These are phyloP conservation scores for Dasyprocta punctata DNA, from an alignment of 2,113 vertebrate genomes.

Conservation along the genomic window DNA sequence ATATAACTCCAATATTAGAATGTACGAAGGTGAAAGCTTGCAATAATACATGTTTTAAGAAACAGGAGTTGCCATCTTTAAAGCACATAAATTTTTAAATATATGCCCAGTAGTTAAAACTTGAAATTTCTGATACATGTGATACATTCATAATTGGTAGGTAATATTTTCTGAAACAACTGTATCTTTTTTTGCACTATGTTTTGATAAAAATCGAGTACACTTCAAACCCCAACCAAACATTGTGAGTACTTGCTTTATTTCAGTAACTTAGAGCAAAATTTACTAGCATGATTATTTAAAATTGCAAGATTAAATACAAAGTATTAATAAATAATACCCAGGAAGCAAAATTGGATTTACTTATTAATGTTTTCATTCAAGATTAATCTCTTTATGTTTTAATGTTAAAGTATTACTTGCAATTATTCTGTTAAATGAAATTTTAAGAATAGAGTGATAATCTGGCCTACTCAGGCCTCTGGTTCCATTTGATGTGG, in stretches of 20 bases:
- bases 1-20: neutral
- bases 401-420: conserved; percentile 26
- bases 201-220: conserved; percentile 13
- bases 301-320: conserved; percentile 43
- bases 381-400: neutral
- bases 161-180: conserved; percentile 10
- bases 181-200: neutral
- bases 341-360: conserved; percentile 41
- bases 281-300: neutral
- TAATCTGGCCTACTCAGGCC: neutral
- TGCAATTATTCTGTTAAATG: conserved; percentile 13
- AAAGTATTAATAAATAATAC: conserved; percentile 48
- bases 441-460: neutral
- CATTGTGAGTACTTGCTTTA: neutral
- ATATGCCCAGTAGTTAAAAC: neutral
- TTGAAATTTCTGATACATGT: neutral
- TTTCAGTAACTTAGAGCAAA: conserved; percentile 13
- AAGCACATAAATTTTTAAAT: neutral
- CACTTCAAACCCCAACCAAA: conserved; percentile 13
- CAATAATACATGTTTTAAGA: neutral
- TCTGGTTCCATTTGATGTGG: conserved; percentile 1
- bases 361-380: conserved; percentile 7
- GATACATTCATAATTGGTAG: neutral
- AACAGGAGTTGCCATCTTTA: neutral
- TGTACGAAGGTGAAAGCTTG: conserved; percentile 30